Evolutionary conservation across 2,888 invertebrate species (phyloP).

Genomic region (Vesta saturnalis): DNA sequence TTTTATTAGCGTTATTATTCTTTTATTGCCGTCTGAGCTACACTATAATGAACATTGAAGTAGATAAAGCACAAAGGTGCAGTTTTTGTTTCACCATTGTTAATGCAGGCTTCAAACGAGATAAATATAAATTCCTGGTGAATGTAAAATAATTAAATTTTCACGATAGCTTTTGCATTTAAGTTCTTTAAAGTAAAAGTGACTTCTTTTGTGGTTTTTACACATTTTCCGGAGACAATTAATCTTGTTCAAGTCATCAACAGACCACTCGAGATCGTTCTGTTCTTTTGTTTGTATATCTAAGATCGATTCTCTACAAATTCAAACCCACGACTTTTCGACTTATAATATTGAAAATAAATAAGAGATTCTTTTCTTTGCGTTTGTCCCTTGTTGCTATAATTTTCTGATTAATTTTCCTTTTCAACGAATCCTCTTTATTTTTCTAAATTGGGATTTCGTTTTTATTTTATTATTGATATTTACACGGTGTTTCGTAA

Average conservation of each 20-base stretch:
- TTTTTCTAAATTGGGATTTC: neutral
- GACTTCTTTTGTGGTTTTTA: no score
- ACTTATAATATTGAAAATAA: neutral
- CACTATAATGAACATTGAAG: no score
- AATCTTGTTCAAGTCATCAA: constrained; percentile 40
- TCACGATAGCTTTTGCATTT: no score
- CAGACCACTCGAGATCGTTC: constrained; percentile 40
- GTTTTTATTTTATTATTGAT: neutral
- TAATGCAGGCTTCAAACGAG: no score
- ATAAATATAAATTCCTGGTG: no score
- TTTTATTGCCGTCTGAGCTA: no score
- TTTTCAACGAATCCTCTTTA: neutral
- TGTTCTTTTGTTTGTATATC: neutral
- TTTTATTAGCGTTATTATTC: no score
- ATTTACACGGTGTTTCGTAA: neutral
- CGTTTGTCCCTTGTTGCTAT: constrained; percentile 24
- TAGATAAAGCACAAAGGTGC: no score
- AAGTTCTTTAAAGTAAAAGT: no score
- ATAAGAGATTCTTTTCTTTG: constrained; percentile 17
- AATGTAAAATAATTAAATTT: no score
- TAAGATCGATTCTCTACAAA: neutral
- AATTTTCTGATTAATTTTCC: constrained; percentile 21
- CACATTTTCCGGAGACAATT: constrained; percentile 39
- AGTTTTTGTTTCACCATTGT: no score
- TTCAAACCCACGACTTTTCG: neutral